These are phyloP conservation scores for Leucozona laternaria DNA, from an alignment of 2,888 invertebrate species.

Conservation along the genomic window DNA sequence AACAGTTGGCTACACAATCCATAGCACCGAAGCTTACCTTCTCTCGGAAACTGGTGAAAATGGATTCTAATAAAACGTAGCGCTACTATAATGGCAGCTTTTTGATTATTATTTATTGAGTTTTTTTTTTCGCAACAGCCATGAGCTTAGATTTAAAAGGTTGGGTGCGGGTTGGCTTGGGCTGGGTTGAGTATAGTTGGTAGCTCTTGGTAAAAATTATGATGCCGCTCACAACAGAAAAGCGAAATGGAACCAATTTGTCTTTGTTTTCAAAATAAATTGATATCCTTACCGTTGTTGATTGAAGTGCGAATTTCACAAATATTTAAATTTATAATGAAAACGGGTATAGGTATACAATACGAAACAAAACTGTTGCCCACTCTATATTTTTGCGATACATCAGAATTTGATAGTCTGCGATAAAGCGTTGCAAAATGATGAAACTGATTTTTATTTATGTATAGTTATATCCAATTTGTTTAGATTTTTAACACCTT, in stretches of 20 bases:
- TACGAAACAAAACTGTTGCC: not conserved
- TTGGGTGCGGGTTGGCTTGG: not conserved
- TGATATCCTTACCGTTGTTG: slow-evolving; percentile 47
- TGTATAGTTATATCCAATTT: too few relatives aligned
- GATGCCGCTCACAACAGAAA: not conserved
- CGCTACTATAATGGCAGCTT: slow-evolving; percentile 21
- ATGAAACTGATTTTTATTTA: too few relatives aligned
- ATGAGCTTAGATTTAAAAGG: not conserved
- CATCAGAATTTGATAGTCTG: not conserved
- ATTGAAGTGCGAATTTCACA: slow-evolving; percentile 64
- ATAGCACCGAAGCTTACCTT: slow-evolving; percentile 20
- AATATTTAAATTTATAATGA: slow-evolving; percentile 62
- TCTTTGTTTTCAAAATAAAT: slow-evolving; percentile 58
- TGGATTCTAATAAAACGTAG: slow-evolving; percentile 55
- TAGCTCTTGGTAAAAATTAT: not conserved
- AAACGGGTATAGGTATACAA: not conserved
- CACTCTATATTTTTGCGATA: too few relatives aligned
- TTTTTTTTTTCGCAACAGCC: slow-evolving; percentile 37
- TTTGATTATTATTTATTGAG: slow-evolving; percentile 66
- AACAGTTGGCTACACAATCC: not conserved
- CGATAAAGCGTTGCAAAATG: not conserved
- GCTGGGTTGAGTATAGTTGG: not conserved
- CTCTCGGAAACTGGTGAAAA: slow-evolving; percentile 60
- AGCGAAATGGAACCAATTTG: slow-evolving; percentile 28
- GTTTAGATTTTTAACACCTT: too few relatives aligned